Evolutionary conservation across 2,888 invertebrate genomes (phyloP).

Genomic region (Coelopa pilipes): DNA sequence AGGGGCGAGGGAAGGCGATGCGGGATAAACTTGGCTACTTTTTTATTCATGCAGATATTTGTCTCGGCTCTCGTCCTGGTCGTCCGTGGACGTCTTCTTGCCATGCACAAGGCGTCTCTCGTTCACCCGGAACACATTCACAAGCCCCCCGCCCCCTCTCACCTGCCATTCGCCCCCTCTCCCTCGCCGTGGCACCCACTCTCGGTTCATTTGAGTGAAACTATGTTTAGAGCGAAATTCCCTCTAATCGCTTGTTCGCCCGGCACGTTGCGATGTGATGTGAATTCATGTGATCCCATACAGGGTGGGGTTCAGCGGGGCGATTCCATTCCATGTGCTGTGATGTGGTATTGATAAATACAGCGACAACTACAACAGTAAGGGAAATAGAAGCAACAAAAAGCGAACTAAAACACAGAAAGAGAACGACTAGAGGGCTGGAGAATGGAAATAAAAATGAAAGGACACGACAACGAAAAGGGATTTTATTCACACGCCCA

Average conservation of each 20-base stretch:
- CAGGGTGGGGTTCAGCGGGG: too few species aligned
- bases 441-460: background rate
- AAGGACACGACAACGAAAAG: background rate
- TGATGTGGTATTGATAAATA: background rate
- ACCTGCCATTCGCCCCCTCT: background rate
- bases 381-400: slow-evolving; percentile 2
- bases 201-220: too few species aligned
- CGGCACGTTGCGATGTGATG: slow-evolving; percentile 8
- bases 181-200: background rate
- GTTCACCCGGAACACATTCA: too few species aligned
- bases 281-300: slow-evolving; percentile 6
- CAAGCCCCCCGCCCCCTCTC: background rate
- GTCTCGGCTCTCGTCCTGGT: too few species aligned
- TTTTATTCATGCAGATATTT: too few species aligned
- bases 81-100: too few species aligned
- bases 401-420: too few species aligned
- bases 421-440: too few species aligned
- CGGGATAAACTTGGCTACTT: too few species aligned
- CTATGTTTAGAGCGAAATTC: background rate
- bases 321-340: too few species aligned
- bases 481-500: background rate
- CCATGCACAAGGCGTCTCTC: too few species aligned
- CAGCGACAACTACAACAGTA: background rate
- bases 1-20: too few species aligned
- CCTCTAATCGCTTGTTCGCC: slow-evolving; percentile 22